Evolutionary conservation across 2,888 invertebrate species (phyloP), one percentile per base, ranked within the genome.

Genomic region (Agrilus biguttatus): DNA sequence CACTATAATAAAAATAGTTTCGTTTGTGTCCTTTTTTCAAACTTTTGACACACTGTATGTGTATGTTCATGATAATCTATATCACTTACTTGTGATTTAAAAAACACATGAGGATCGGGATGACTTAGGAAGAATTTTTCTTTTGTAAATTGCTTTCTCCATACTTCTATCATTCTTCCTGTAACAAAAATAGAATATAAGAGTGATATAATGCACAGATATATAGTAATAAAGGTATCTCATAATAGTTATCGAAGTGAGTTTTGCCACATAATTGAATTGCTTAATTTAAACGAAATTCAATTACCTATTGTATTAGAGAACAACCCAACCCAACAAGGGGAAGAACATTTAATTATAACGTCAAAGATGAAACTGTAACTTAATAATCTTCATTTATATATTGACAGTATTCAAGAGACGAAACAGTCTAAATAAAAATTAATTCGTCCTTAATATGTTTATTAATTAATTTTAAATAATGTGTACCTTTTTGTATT

Each of bases 1-100:
- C 78, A 79, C 68, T 78, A 70, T 51, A 73, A 71, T 46, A 49
- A 52, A 51, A 45, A 51, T 41, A 36, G 17, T 42, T 33, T 40
- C 34, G 19, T 40, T 32, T 2, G 7, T 37, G 2, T 8, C n/a
- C 3, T 37, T 13, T n/a, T 19, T 7, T 8, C 19, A 19, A 17
- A 19, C 19, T 2, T 21, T 21, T 14, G 13, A 13, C 14, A 7
- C 37, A 3, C 37, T 21, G 21, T 21, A 37, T 8, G n/a, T 19
- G n/a, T n/a, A 23, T 42, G 37, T 19, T 17, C 8, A 21, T 42
- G n/a, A 43, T 14, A 33, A 45, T 33, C 14, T 41, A 42, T 36
- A 13, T 17, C 45, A 52, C 59, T 53, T 49, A 64, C 64, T 55
- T 63, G 63, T 19, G 61, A 62, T 47, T 51, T 53, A 38, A 58